Conservation (phyloP, 2,888 invertebrate species). For the Chalcosyrphus nemorum region DNA sequence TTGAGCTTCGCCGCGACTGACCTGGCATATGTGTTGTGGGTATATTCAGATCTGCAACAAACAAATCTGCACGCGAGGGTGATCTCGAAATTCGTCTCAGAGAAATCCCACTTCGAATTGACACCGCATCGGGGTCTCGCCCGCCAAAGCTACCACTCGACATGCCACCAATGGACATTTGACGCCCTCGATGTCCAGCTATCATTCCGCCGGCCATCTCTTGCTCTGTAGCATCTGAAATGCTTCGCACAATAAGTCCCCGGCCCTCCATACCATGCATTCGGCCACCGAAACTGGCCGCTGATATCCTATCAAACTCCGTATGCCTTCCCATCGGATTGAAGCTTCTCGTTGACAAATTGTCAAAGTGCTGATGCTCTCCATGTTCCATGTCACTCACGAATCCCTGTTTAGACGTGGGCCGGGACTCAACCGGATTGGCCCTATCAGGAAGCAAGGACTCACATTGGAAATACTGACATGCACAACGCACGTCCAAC, state of each 20-base stretch:
- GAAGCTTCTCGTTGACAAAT: slow-evolving; percentile 77
- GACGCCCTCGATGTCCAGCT: slow-evolving; percentile 76
- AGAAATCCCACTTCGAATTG: slow-evolving; percentile 80
- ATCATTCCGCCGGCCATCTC: slow-evolving; percentile 69
- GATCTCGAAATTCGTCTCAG: slow-evolving; percentile 79
- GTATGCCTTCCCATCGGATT: slow-evolving; percentile 74
- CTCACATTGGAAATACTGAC: slow-evolving; percentile 92
- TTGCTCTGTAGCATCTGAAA: slow-evolving; percentile 78
- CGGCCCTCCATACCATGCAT: slow-evolving; percentile 70
- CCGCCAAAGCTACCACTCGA: slow-evolving; percentile 76
- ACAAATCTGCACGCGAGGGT: slow-evolving; percentile 80
- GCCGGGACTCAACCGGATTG: slow-evolving; percentile 86
- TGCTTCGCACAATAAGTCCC: slow-evolving; percentile 80
- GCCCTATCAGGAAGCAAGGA: slow-evolving; percentile 89
- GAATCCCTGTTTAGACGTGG: slow-evolving; percentile 84
- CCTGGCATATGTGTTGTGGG: slow-evolving; percentile 67
- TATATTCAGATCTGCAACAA: slow-evolving; percentile 81
- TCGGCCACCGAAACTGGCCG: slow-evolving; percentile 76
- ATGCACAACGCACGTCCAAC: slow-evolving; percentile 92
- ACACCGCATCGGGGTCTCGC: slow-evolving; percentile 78
- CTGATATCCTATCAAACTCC: slow-evolving; percentile 75
- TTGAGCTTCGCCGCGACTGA: slow-evolving; percentile 36
- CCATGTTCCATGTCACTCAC: slow-evolving; percentile 50
- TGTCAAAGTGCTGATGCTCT: slow-evolving; percentile 74
- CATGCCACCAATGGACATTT: slow-evolving; percentile 78